Conservation (phyloP, 2,888 invertebrate genomes). For the Rhagonycha lutea region DNA sequence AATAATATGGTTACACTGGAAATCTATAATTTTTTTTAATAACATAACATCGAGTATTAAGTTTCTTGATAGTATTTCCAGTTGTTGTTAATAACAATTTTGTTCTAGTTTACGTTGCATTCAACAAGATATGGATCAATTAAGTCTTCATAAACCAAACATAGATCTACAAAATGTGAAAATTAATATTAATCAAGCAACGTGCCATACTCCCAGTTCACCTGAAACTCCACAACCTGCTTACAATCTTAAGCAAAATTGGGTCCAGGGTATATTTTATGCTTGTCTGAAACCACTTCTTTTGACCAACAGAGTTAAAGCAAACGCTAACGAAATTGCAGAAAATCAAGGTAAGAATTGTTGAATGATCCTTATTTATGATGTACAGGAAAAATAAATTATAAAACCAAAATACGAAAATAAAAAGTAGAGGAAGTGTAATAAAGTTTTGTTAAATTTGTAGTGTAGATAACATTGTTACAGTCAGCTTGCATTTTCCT, state of each 20-base stretch:
- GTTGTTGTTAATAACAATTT: background rate
- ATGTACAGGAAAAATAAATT: background rate
- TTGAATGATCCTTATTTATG: background rate
- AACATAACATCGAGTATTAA: too few species aligned
- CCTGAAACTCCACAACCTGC: conserved; percentile 55
- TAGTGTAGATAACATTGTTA: too few species aligned
- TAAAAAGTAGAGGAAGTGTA: background rate
- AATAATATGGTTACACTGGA: background rate
- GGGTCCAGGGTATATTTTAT: conserved; percentile 78
- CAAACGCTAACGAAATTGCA: conserved; percentile 71
- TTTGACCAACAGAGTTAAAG: conserved; percentile 83
- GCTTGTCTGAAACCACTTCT: conserved; percentile 84
- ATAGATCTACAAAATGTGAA: conserved; percentile 46
- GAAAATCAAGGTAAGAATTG: conserved; percentile 61
- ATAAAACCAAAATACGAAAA: background rate
- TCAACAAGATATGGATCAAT: conserved; percentile 65
- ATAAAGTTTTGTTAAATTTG: background rate
- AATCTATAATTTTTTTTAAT: background rate
- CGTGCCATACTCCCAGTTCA: conserved; percentile 54
- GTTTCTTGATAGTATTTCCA: background rate
- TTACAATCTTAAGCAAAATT: conserved; percentile 64
- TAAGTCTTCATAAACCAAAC: conserved; percentile 51
- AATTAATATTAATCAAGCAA: conserved; percentile 53
- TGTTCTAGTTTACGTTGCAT: conserved; percentile 66
- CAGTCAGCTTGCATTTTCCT: too few species aligned